Evolutionary conservation across 2,113 vertebrate genomes (phyloP), one percentile per base, ranked within the genome.

Genomic region (Bubalus kerabau): DNA sequence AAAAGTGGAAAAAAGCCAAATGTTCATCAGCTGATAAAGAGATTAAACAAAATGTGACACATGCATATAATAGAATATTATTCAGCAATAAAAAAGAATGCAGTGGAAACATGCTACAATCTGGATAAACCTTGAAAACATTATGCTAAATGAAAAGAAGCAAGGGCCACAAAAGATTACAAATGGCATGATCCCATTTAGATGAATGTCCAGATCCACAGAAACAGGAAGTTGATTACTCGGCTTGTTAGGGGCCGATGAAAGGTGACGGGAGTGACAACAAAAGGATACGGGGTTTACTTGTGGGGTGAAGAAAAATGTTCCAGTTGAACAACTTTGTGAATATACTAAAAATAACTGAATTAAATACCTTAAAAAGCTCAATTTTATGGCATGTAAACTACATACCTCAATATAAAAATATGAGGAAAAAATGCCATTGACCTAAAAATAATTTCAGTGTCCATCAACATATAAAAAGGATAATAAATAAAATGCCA

Each of bases 301-400:
- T 86, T 80, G n/a, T 2, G 17, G 15, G 10, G 5, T 67, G n/a
- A 96, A 95, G 46, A 80, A 90, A 90, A 95, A 76, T 60, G 9
- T 87, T 80, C 36, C 76, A 30, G 24, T 46, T 89, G 28, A 0
- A 91, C n/a, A 88, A 91, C 7, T 78, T 21, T 64, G 23, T 30
- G 28, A 97, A 81, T 94, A 87, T 36, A 90, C 17, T 95, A 60
- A 95, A 97, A 97, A 90, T 1, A 28, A 92, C 0, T 83, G 21
- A 95, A 40, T 64, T 92, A 32, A 50, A 78, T 60, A 90, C 24
- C 95, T 93, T 74, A 36, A 90, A 56, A 94, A 60, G 17, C 7
- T 92, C 26, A 30, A 71, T 87, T 40, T 82, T 95, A 94, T 26
- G 36, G 19, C 56, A 60, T n/a, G 21, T 82, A 24, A 82, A 89